Base-by-base conservation (phyloP, 2,113 vertebrate genomes). In the Peromyscus polionotus region DNA sequence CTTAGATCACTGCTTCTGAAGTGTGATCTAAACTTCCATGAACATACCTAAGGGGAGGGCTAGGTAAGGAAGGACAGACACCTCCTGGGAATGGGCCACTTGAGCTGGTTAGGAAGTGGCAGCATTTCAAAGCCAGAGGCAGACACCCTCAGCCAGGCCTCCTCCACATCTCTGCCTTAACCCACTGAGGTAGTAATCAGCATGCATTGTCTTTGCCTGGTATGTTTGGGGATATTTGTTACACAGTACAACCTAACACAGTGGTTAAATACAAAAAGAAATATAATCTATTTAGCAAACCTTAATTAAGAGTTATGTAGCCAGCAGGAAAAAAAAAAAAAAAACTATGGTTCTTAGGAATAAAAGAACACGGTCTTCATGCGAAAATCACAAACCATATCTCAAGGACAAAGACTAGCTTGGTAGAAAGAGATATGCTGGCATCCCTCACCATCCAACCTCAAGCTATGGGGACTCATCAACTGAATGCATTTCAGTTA, bases 401-500 rank as follows among this genome's bases (percentile, higher is more conserved):
- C 26, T 65, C 59, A 93, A 63, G 68, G 45, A 51, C 22, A 95
- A 93, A 92, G 22, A 85, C 7, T 16, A 80, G 3, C 39, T 83
- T 3, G 0, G 14, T 6, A 54, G 79, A 42, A 6, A 42, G 68
- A 72, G 80, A 20, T 36, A 36, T 8, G 20, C 8, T 11, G 31
- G 61, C 7, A 19, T 65, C 26, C 57, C 28, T 45, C 13, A 33
- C 26, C 24, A 45, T 9, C 51, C 11, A 2, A 59, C 33, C 31
- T 81, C 81, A 59, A 24, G n/a, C 11, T 42, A 67, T 24, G 72
- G 33, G 67, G 16, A 45, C 79, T 70, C 42, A 57, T 75, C 36
- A 86, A 45, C 33, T 26, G 54, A 91, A 67, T 73, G 85, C 22
- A 73, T 73, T 63, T 95, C 88, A 17, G n/a, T 92, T 54, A 83